Evolutionary conservation across 2,888 invertebrate genomes (phyloP), one percentile per base, ranked within the genome.

Genomic region (Hydraecia micacea): DNA sequence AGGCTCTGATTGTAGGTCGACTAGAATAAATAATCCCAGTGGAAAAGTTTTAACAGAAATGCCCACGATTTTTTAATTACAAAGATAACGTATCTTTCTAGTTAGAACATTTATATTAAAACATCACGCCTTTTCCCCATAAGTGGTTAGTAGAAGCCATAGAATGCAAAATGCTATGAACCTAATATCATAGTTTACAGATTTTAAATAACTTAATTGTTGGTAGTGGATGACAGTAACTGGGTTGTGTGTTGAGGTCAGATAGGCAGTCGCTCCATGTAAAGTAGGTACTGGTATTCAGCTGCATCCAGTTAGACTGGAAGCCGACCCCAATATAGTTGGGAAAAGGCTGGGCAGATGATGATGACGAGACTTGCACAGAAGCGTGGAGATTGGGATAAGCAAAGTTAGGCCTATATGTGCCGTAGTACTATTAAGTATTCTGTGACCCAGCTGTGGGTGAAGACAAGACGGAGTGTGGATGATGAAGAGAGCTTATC

Each of bases 61-160:
- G 18, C 28, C 15, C 18, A 39, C 21, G 42, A 65, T 1, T 28
- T 13, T 75, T 79, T 46, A 32, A 79, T 79, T 79, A 79, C 11
- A 36, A 3, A 36, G 77, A 79, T 77, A 67, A 65, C 15, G n/a
- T 78, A 77, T 78, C 65, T 55, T 55, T 1, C 15, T 55, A 79
- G 55, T n/a, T n/a, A 28, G 11, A 28, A n/a, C 4, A 36, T 65
- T 36, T 36, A 13, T 8, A 21, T 36, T 65, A 7, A 25, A 36
- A 36, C 13, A 39, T 36, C 11, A 68, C 21, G 65, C 5, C 9
- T 32, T 66, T 66, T 39, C 15, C 18, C 0, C 21, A 36, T 15
- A 36, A 25, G 11, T 52, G 25, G 9, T 36, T 36, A 8, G 9
- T 65, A 21, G 66, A 71, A 39, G 63, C 13, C 13, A 71, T 5